These are phyloP conservation scores for Galerucella calmariensis DNA, from an alignment of 2,888 invertebrate genomes.

Conservation along the genomic window DNA sequence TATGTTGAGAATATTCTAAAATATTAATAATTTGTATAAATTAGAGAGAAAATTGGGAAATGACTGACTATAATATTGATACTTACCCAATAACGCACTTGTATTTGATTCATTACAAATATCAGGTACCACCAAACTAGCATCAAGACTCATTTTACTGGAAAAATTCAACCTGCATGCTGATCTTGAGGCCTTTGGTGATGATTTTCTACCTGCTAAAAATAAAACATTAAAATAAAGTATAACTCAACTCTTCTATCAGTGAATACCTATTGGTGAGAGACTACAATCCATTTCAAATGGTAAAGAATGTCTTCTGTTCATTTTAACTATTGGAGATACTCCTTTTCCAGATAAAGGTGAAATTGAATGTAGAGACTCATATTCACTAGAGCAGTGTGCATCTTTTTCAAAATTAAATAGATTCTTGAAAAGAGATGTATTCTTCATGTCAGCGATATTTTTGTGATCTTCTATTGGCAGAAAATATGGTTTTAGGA, in stretches of 20 bases:
- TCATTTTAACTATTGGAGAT: conserved; percentile 52
- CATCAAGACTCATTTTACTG: conserved; percentile 49
- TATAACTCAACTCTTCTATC: not conserved
- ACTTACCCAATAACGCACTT: conserved; percentile 42
- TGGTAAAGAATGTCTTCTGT: conserved; percentile 38
- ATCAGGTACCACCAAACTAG: conserved; percentile 58
- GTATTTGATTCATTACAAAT: conserved; percentile 57
- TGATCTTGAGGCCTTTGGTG: conserved; percentile 62
- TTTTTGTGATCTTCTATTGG: conserved; percentile 64
- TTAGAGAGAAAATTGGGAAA: not conserved
- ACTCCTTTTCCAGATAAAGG: conserved; percentile 46
- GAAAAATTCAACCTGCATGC: conserved; percentile 64
- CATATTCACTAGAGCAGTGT: conserved; percentile 31
- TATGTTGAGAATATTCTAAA: conserved; percentile 39
- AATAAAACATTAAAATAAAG: not conserved
- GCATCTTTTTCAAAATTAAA: conserved; percentile 55
- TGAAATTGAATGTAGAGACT: conserved; percentile 14
- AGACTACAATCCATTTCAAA: conserved; percentile 53
- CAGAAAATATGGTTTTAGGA: conserved; percentile 72
- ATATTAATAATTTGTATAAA: not conserved
- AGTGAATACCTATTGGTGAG: conserved; percentile 51
- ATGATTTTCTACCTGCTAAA: conserved; percentile 36
- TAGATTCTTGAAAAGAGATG: conserved; percentile 58
- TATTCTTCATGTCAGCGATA: conserved; percentile 43
- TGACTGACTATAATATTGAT: not conserved